Base-by-base conservation (phyloP, 2,888 invertebrate species). In the Papilio demoleus region DNA sequence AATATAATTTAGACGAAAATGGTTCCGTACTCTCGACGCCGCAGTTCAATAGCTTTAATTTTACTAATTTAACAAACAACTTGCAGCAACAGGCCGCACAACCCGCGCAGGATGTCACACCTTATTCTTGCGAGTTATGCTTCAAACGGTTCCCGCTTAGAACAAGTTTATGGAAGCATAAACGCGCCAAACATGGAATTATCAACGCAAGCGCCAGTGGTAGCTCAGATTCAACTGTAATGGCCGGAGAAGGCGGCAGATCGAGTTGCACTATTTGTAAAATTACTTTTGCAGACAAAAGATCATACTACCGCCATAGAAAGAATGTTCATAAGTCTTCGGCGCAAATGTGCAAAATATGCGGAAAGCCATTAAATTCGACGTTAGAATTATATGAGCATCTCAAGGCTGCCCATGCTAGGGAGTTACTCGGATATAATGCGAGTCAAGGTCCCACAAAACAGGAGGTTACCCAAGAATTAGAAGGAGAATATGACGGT, bases 301-400 rank as follows among this genome's bases (percentile, higher is more conserved):
- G 94, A 50, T 93, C 94, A 11, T 94, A 94, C 72, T 94, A 94
- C 63, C 91, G 93, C 0, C 95, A 95, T 73, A 85, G 94, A 71
- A 94, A 93, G 77, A 91, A 89, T 68, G 92, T 93, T 34, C 94
- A 94, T 77, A 93, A 90, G 76, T 88, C 90, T 6, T 81, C 90
- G 40, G 82, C 91, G 70, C 94, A 94, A 75, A 93, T 93, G 81
- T 95, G 95, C 75, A 94, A 94, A 73, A 92, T 95, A 64, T 95
- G 95, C 74, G 94, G 94, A 1, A 94, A 95, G 72, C 89, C 93
- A 0, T 93, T 95, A 62, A 93, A 92, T 70, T 95, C 95, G 14
- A 94, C 94, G 24, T 86, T 93, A 19, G 95, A 95, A 12, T 81
- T 95, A 34, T 94, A 94, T 63, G 93, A 95, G 87, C 85, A 95